phyloP scores from a whole-genome alignment of 35 echinoderm and acorn worm genomes.

The Ophiothrix spiculata region DNA sequence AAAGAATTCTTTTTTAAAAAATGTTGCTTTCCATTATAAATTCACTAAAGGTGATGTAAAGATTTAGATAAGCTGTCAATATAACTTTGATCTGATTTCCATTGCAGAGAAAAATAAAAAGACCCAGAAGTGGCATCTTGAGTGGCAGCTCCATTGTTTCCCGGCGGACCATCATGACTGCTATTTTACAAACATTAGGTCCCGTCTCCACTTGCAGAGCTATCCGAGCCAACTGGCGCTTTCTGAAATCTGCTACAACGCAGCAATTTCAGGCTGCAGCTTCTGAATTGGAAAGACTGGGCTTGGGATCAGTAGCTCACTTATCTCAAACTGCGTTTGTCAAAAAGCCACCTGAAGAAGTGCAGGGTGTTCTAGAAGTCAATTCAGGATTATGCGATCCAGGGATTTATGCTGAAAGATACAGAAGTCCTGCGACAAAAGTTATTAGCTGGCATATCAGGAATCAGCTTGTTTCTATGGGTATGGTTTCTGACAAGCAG shows the following conservation, averaged over 20 bases:
- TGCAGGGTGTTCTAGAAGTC: not conserved
- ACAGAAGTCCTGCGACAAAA: not conserved
- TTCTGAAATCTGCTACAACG: not conserved
- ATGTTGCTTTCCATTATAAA: too few relatives aligned
- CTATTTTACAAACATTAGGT: not conserved
- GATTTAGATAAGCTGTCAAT: too few relatives aligned
- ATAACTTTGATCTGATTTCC: not conserved
- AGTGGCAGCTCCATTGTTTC: not conserved
- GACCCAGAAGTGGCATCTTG: not conserved
- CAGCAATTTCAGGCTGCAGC: not conserved
- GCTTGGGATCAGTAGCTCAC: not conserved
- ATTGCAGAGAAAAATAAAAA: not conserved
- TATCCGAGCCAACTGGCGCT: not conserved
- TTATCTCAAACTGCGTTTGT: not conserved
- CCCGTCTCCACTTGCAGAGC: not conserved
- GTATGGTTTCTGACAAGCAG: not conserved
- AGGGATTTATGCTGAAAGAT: not conserved
- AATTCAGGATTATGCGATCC: not conserved
- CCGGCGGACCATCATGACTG: not conserved
- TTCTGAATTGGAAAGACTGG: not conserved
- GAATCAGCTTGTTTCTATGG: not conserved
- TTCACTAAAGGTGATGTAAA: too few relatives aligned
- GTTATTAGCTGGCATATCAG: not conserved
- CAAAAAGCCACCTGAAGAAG: not conserved
- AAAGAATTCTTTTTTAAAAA: too few relatives aligned